Evolutionary conservation across 2,113 vertebrate genomes (phyloP), one percentile per base, ranked within the genome.

Genomic region (Anolis carolinensis): DNA sequence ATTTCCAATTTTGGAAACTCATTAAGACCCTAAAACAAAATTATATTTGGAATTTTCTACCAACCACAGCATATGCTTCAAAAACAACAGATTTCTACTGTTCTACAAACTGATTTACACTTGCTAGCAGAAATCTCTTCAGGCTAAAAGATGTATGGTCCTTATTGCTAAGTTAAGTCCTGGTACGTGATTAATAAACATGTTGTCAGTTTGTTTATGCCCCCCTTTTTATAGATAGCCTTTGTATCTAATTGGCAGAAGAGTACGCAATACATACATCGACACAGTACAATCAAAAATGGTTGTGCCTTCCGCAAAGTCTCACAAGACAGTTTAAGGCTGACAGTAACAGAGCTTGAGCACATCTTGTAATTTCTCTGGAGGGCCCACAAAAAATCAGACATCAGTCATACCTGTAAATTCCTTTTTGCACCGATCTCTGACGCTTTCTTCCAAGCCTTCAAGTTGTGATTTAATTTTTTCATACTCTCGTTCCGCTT

Each of bases 401-500:
- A 39, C 48, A 84, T 84, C 65, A 79, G 18, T 80, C 87, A 88
- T 87, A 99, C 98, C 98, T 90, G 98, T 98, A 96, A 99, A 99
- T 92, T 99, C 98, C 87, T 99, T 99, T 95, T 99, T 99, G 97
- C 98, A 99, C 71, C 98, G 97, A 89, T 99, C 98, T 8, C 98
- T 95, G 32, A 99, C 98, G 0, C 98, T 99, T 87, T 99, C 99
- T 93, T 99, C 99, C 93, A 99, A 93, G 82, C 97, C 98, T 90
- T 98, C 98, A 84, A 99, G 97, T 85, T 99, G 98, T 74, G 98
- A 98, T 89, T 96, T 98, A 84, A 99, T 98, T 94, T 99, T 99
- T 95, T 99, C 98, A 4, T 99, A 99, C 78, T 99, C 98, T 0
- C 98, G 96, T 83, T 99, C 98, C 0, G 98, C 98, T 95, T 99